These are phyloP conservation scores for Lepidothrix coronata DNA, from an alignment of 2,113 vertebrate species.

Conservation along the genomic window DNA sequence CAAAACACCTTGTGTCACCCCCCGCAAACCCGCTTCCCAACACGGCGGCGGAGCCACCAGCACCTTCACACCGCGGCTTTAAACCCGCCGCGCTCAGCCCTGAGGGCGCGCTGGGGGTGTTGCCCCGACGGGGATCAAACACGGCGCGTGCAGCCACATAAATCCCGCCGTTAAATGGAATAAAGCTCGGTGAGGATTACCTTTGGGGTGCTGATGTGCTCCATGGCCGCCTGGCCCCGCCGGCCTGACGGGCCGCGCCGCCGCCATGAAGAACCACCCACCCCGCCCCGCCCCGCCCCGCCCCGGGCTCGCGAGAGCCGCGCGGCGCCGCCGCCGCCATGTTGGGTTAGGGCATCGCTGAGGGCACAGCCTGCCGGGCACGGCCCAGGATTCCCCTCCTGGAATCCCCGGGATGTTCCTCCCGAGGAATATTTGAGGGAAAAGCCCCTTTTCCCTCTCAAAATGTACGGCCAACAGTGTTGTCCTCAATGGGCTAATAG, in stretches of 20 bases:
- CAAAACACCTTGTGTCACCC: too few species aligned
- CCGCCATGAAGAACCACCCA: not conserved
- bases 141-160: too few species aligned
- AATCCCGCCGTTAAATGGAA: too few species aligned
- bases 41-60: too few species aligned
- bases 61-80: fast-evolving
- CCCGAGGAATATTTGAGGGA: not conserved
- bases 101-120: not conserved
- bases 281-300: not conserved
- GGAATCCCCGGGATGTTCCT: too few species aligned
- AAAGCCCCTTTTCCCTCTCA: not conserved
- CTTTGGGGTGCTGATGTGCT: slow-evolving; percentile 71
- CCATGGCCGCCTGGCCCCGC: slow-evolving; percentile 43
- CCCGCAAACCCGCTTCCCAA: too few species aligned
- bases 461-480: too few species aligned
- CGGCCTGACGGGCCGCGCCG: not conserved
- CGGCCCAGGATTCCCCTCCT: too few species aligned
- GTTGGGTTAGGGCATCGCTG: not conserved
- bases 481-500: not conserved
- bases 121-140: too few species aligned
- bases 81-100: too few species aligned
- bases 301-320: slow-evolving; percentile 7
- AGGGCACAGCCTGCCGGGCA: not conserved
- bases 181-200: not conserved
- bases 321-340: not conserved